Percentiles rank a stretch among this genome's conserved stretches.
These are phyloP conservation scores for Melieria omissa DNA, from an alignment of 2,888 invertebrate species.

Conservation along the genomic window DNA sequence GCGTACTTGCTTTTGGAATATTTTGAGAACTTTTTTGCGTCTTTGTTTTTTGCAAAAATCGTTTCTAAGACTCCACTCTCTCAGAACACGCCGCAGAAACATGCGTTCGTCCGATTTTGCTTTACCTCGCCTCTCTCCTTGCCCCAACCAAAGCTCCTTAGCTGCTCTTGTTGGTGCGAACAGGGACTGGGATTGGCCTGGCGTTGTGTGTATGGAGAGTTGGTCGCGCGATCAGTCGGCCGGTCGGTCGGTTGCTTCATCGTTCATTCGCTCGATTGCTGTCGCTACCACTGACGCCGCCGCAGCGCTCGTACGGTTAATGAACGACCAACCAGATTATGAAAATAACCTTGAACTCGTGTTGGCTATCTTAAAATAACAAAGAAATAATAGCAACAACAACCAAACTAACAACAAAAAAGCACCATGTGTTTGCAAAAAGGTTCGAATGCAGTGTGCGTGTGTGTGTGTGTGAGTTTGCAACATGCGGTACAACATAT, in stretches of 20 bases:
- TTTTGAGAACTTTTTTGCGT: too few species aligned
- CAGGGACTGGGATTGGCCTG: background rate
- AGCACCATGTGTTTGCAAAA: background rate
- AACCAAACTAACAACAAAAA: conserved; percentile 8
- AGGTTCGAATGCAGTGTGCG: background rate
- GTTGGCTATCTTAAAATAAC: conserved; percentile 13
- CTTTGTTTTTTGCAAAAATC: too few species aligned
- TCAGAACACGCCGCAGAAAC: too few species aligned
- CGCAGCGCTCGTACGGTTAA: conserved; percentile 17
- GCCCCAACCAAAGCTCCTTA: background rate
- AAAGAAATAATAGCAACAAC: conserved; percentile 4
- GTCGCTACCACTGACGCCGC: conserved; percentile 1
- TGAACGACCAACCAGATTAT: conserved; percentile 36
- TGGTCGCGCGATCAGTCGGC: background rate
- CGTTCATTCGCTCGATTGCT: background rate
- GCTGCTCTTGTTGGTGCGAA: background rate
- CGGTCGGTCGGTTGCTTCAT: background rate
- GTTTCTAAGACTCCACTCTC: too few species aligned
- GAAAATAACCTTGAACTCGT: conserved; percentile 35
- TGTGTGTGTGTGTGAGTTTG: background rate
- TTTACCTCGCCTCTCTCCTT: too few species aligned
- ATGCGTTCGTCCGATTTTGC: too few species aligned
- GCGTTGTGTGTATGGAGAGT: background rate
- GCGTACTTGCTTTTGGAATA: too few species aligned
- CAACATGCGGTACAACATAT: background rate